Evolutionary conservation across 2,888 invertebrate genomes (phyloP).

Genomic region (Smittia sp.): DNA sequence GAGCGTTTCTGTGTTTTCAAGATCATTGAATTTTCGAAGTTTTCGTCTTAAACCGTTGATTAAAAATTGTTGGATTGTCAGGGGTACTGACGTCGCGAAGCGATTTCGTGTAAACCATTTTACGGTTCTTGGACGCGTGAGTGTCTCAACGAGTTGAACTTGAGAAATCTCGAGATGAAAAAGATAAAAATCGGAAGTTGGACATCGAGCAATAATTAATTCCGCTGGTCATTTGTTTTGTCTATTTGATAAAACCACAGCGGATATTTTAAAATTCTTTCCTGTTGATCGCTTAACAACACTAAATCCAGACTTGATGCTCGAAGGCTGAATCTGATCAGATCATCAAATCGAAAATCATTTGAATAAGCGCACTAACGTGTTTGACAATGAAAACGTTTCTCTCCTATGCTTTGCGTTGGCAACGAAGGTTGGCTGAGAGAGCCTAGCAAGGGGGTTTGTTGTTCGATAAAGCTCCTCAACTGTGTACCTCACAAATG

Average conservation of each 20-base stretch:
- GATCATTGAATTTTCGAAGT: neutral
- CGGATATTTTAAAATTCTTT: slow-evolving; percentile 1
- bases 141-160: neutral
- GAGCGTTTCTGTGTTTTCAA: slow-evolving; percentile 21
- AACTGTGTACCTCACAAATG: too few relatives aligned
- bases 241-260: neutral
- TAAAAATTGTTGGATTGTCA: neutral
- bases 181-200: neutral
- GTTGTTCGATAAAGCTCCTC: too few relatives aligned
- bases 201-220: neutral
- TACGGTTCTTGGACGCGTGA: neutral
- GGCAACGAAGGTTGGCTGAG: too few relatives aligned
- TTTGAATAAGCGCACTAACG: neutral
- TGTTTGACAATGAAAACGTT: neutral
- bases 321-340: neutral
- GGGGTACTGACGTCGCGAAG: neutral
- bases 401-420: neutral
- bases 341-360: neutral
- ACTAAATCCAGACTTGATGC: neutral
- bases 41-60: neutral
- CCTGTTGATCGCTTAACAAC: neutral
- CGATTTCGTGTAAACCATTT: neutral
- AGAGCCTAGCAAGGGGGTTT: too few relatives aligned
- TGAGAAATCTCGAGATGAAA: neutral
- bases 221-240: neutral